phyloP scores from a whole-genome alignment of 2,113 vertebrate species.

The Camarhynchus parvulus region DNA sequence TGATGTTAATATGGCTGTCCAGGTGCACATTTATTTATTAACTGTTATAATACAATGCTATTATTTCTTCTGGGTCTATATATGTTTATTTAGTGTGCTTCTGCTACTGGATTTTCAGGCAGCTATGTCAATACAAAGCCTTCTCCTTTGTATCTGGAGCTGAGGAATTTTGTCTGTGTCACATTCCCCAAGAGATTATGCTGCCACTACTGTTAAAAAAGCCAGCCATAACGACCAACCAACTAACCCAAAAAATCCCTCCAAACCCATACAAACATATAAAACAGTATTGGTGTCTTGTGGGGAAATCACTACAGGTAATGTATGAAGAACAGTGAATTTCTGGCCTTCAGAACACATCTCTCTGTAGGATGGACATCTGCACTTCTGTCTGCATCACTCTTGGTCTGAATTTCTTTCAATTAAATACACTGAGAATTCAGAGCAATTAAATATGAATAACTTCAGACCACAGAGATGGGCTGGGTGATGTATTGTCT shows the following conservation, averaged over 20 bases:
- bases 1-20: slow-evolving; percentile 1
- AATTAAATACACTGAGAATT: not conserved
- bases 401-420: not conserved
- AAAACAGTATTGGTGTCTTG: not conserved
- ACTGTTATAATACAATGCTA: not conserved
- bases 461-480: not conserved
- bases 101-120: not conserved
- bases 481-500: not conserved
- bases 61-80: not conserved
- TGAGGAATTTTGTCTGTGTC: not conserved
- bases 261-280: not conserved
- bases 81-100: not conserved
- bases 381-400: not conserved
- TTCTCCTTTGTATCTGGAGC: not conserved
- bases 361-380: not conserved
- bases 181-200: not conserved
- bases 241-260: not conserved
- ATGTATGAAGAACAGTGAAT: not conserved
- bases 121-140: not conserved
- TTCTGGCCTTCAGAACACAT: not conserved
- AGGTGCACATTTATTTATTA: slow-evolving; percentile 24
- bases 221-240: not conserved
- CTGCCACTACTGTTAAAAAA: not conserved
- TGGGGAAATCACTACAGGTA: not conserved
- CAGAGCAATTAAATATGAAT: not conserved